Evolutionary conservation across 1,140 invertebrate genomes (phyloP).

Genomic region (Drosophila lacteicornis): DNA sequence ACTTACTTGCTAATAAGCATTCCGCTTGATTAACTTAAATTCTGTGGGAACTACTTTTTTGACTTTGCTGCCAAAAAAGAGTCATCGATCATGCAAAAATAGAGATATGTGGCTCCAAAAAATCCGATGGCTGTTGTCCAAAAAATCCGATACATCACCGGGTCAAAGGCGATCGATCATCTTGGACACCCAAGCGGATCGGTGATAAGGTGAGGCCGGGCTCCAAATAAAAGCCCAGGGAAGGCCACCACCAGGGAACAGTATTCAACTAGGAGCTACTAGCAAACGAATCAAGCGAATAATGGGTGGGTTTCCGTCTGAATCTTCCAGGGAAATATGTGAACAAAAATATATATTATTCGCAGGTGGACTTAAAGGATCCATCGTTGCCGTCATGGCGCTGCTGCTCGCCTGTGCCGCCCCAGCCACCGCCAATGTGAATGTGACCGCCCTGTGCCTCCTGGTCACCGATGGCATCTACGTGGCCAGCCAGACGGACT

Average conservation of each 20-base stretch:
- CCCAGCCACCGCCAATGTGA: slow-evolving; percentile 33
- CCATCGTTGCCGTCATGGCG: slow-evolving; percentile 19
- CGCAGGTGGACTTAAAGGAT: slow-evolving; percentile 32
- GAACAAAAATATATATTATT: background rate
- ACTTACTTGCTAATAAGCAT: background rate
- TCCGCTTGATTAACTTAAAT: background rate
- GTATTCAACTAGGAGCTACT: slow-evolving; percentile 32
- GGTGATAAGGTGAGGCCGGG: slow-evolving; percentile 18
- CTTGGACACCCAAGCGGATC: background rate
- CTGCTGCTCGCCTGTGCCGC: slow-evolving; percentile 38
- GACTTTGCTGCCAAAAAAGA: background rate
- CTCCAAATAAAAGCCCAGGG: slow-evolving; percentile 29
- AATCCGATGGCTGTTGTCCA: background rate
- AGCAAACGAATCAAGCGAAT: slow-evolving; percentile 10
- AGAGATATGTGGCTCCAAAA: background rate
- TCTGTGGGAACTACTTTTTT: slow-evolving; percentile 9
- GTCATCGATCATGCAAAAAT: slow-evolving; percentile 50
- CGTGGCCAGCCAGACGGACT: slow-evolving; percentile 49
- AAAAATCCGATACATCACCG: slow-evolving; percentile 33
- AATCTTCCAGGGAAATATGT: background rate
- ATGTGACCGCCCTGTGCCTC: slow-evolving; percentile 51
- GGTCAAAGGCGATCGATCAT: slow-evolving; percentile 42
- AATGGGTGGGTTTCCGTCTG: slow-evolving; percentile 28
- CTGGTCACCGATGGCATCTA: slow-evolving; percentile 31
- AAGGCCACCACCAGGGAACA: slow-evolving; percentile 12